These are phyloP conservation scores for Drosophila ohnishii DNA, from an alignment of 1,140 invertebrate species.

Conservation along the genomic window DNA sequence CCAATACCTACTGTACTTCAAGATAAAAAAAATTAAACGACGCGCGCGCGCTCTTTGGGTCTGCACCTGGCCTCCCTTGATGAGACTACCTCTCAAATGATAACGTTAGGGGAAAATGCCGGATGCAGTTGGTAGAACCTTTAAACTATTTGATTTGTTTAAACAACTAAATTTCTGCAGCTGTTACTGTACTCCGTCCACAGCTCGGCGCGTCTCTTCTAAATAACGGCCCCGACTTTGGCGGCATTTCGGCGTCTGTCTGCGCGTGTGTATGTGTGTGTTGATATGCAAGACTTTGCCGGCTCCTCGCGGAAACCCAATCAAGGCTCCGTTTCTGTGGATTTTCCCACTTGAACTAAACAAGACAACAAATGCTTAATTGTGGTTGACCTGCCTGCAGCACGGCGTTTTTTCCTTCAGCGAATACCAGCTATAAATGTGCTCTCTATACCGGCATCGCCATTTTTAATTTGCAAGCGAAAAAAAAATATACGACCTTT, in stretches of 20 bases:
- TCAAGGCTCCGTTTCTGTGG: no score
- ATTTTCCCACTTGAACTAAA: not conserved
- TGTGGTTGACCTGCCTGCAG: not conserved
- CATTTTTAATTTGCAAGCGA: conserved; percentile 72
- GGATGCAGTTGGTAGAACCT: not conserved
- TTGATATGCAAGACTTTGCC: conserved; percentile 17
- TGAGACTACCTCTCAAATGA: not conserved
- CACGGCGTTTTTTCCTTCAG: not conserved
- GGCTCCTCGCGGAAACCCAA: conserved; percentile 5
- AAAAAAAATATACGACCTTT: conserved; percentile 25
- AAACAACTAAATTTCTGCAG: conserved; percentile 6
- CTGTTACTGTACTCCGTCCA: conserved; percentile 26
- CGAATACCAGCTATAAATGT: conserved; percentile 21
- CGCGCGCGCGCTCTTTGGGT: conserved; percentile 8
- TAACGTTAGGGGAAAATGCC: not conserved
- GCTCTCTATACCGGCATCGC: conserved; percentile 65
- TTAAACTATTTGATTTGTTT: not conserved
- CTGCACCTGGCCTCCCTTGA: not conserved
- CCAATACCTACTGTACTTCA: conserved; percentile 3
- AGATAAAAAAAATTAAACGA: not conserved
- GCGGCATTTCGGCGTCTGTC: conserved; percentile 37
- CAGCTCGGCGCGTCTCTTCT: not conserved
- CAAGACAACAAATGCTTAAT: not conserved
- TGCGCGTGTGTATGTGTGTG: conserved; percentile 28
- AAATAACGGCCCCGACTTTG: conserved; percentile 43